phyloP scores from a whole-genome alignment of 1,140 invertebrate genomes.

The Muscidifurax raptorellus region DNA sequence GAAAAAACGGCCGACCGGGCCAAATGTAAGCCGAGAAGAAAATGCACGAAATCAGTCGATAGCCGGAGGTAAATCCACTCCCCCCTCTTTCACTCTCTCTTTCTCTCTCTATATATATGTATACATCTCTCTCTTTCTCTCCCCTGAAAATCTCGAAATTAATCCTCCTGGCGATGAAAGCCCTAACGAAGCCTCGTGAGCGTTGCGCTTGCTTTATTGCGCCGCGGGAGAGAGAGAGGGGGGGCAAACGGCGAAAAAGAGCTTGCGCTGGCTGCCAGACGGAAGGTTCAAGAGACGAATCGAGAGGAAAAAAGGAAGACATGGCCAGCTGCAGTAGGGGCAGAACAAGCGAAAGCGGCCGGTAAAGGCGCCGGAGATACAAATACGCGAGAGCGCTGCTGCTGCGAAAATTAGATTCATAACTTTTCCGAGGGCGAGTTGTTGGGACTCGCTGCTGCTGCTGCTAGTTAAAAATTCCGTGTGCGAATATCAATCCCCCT shows the following conservation, averaged over 20 bases:
- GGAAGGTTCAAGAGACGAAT: constrained; percentile 37
- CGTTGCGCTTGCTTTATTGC: constrained; percentile 62
- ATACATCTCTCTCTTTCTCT: background rate
- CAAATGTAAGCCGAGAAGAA: constrained; percentile 10
- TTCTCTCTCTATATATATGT: background rate
- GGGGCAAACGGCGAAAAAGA: constrained; percentile 20
- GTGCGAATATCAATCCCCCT: constrained; percentile 69
- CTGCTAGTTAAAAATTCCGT: constrained; percentile 73
- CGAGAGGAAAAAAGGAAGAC: constrained; percentile 45
- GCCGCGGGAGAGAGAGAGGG: constrained; percentile 31
- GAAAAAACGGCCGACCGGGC: constrained; percentile 2
- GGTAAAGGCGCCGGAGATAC: constrained; percentile 57
- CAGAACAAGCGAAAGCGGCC: constrained; percentile 46
- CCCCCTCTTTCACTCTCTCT: background rate
- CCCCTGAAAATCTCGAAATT: constrained; percentile 62
- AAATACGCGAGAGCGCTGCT: constrained; percentile 60
- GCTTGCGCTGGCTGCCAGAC: background rate
- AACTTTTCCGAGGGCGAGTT: constrained; percentile 66
- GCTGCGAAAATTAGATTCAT: constrained; percentile 73
- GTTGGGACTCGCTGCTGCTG: background rate
- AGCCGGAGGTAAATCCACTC: constrained; percentile 19
- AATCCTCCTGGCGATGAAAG: constrained; percentile 65
- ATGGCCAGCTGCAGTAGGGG: constrained; percentile 32
- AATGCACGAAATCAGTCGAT: constrained; percentile 19
- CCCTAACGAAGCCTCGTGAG: constrained; percentile 65